Evolutionary conservation across 2,888 invertebrate species (phyloP), one percentile per base, ranked within the genome.

Genomic region (Protophormia terraenovae): DNA sequence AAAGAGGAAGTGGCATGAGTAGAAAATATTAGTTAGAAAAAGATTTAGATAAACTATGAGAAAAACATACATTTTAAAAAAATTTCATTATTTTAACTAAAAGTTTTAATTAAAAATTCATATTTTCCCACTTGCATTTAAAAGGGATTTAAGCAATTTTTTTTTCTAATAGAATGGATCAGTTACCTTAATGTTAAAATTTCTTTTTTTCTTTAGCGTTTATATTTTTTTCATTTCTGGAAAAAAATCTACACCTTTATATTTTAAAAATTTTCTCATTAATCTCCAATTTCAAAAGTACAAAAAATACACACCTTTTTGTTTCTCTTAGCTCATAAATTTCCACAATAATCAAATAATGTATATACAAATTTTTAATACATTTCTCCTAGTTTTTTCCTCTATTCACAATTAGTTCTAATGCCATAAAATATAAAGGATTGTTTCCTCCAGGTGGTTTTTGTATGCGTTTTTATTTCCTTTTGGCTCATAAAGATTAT

Each of bases 401-500:
- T 53, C 27, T n/a, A n/a, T 24, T n/a, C n/a, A n/a, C n/a, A n/a
- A n/a, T 3, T 24, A 32, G 10, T 8, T 24, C 5, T 14, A 32
- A 16, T 7, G 47, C 27, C 22, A 19, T 45, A 29, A 41, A 72
- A 24, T 14, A 69, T 53, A 29, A 72, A 72, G 55, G 55, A 22
- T 45, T 72, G 29, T 24, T 50, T 53, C 10, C 27, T 72, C 7
- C 14, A 32, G 35, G n/a, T 19, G 19, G 2, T 66, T 4, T 22
- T 50, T 6, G 32, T 62, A 29, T 60, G 24, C 3, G 14, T 22
- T 60, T 35, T 14, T 78, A 1, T 69, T 24, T 47, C 35, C 29
- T 47, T 12, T 45, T 16, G 19, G 10, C 53, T 38, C 64, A 71
- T 79, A 79, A 84, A 75, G 41, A 80, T 84, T 19, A 76, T 80